Conservation (phyloP, 2,113 vertebrate genomes). For the Pachypanchax playfairii region DNA sequence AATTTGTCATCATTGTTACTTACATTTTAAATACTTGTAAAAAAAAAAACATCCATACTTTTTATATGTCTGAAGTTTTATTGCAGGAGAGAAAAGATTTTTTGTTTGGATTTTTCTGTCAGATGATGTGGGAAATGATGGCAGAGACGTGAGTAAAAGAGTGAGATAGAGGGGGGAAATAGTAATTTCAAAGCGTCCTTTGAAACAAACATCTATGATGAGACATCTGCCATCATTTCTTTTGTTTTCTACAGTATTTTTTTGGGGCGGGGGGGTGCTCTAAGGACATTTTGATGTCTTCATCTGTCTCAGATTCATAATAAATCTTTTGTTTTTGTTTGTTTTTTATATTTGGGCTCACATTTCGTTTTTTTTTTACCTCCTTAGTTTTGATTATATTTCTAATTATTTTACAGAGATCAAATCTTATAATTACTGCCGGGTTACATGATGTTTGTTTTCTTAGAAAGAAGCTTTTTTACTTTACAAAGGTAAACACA, state of each 20-base stretch:
- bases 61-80: no score
- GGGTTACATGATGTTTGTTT: neutral
- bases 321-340: neutral
- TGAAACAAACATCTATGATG: neutral
- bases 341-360: no score
- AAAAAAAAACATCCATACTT: no score
- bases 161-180: neutral
- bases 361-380: neutral
- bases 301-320: neutral
- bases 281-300: constrained; percentile 4
- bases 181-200: neutral
- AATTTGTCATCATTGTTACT: neutral
- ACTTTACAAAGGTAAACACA: neutral
- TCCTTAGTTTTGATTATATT: constrained; percentile 1
- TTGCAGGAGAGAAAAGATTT: neutral
- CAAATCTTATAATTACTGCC: neutral
- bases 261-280: no score
- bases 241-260: neutral
- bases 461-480: neutral
- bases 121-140: neutral
- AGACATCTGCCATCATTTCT: neutral
- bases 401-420: constrained; percentile 1
- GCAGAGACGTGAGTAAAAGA: neutral
- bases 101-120: neutral
- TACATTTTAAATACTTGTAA: no score